phyloP scores from a whole-genome alignment of 1,140 invertebrate species.

The Onthophagus taurus region DNA sequence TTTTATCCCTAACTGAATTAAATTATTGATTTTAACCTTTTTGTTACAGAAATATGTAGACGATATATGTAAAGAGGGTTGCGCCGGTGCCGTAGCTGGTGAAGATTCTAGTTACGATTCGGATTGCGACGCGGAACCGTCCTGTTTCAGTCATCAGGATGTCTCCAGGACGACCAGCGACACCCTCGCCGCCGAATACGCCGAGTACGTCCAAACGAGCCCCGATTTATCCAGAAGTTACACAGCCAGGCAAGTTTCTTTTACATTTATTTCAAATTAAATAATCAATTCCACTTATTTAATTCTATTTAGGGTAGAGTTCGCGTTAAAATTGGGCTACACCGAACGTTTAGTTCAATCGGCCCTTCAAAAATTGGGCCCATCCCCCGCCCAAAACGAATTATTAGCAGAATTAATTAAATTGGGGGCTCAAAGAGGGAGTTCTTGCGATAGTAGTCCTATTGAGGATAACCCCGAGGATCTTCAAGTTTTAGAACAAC shows the following conservation, averaged over 20 bases:
- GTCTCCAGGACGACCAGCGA: conserved; percentile 73
- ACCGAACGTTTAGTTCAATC: conserved; percentile 75
- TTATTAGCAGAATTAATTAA: conserved; percentile 73
- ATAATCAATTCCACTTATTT: not conserved
- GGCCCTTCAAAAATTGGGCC: conserved; percentile 73
- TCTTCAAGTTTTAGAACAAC: conserved; percentile 23
- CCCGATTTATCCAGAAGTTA: conserved; percentile 25
- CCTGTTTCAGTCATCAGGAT: conserved; percentile 52
- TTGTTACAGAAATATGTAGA: conserved; percentile 47
- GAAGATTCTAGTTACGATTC: conserved; percentile 84
- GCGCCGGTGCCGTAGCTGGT: conserved; percentile 45
- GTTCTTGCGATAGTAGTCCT: conserved; percentile 29
- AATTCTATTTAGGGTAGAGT: conserved; percentile 54
- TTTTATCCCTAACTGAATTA: conserved; percentile 1
- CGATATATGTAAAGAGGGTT: conserved; percentile 40
- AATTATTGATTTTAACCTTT: conserved; percentile 10
- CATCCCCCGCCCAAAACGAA: conserved; percentile 76
- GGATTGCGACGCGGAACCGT: conserved; percentile 61
- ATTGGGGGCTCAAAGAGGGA: conserved; percentile 49
- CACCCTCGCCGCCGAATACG: conserved; percentile 73
- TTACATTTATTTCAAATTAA: not conserved
- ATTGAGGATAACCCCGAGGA: conserved; percentile 26
- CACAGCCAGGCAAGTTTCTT: conserved; percentile 27
- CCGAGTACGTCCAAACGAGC: conserved; percentile 62
- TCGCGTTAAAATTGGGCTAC: conserved; percentile 84